Evolutionary conservation across 2,797 vertebrate genomes (phyloP).

Genomic region (Hyperoplus immaculatus): DNA sequence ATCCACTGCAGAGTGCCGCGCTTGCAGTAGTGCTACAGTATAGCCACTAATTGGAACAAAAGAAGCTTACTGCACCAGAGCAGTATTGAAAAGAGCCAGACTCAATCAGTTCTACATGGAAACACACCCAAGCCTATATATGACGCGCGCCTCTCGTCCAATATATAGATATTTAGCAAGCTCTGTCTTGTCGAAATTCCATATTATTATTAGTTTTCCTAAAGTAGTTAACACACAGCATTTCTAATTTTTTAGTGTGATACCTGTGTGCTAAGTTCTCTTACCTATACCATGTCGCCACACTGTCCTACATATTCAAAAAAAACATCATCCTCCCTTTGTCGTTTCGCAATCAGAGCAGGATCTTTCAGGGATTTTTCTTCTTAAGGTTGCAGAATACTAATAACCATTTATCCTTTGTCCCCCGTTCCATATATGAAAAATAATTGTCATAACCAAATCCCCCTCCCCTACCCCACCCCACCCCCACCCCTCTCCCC

Average conservation of each 20-base stretch:
- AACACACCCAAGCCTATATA: constrained; percentile 19
- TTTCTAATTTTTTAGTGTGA: not conserved
- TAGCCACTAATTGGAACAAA: constrained; percentile 60
- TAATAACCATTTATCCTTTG: constrained; percentile 83
- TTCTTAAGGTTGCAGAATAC: constrained; percentile 74
- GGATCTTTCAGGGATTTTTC: constrained; percentile 70
- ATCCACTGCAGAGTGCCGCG: constrained; percentile 33
- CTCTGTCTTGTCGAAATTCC: not conserved
- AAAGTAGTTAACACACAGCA: not conserved
- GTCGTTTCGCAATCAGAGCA: constrained; percentile 66
- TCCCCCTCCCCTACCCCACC: constrained; percentile 31
- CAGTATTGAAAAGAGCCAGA: constrained; percentile 11
- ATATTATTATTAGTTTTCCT: not conserved
- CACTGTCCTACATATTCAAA: constrained; percentile 37
- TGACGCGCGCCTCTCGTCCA: not conserved
- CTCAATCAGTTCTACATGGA: constrained; percentile 47
- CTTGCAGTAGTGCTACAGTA: constrained; percentile 17
- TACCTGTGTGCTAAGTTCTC: constrained; percentile 1
- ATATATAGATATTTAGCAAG: not conserved
- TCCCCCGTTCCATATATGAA: constrained; percentile 79
- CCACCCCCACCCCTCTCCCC: constrained; percentile 38
- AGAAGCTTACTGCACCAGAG: constrained; percentile 25
- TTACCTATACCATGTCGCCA: constrained; percentile 18
- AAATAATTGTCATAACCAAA: constrained; percentile 84
- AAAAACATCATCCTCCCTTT: constrained; percentile 40